Conservation (phyloP, 2,113 vertebrate genomes). For the Salvelinus namaycush region DNA sequence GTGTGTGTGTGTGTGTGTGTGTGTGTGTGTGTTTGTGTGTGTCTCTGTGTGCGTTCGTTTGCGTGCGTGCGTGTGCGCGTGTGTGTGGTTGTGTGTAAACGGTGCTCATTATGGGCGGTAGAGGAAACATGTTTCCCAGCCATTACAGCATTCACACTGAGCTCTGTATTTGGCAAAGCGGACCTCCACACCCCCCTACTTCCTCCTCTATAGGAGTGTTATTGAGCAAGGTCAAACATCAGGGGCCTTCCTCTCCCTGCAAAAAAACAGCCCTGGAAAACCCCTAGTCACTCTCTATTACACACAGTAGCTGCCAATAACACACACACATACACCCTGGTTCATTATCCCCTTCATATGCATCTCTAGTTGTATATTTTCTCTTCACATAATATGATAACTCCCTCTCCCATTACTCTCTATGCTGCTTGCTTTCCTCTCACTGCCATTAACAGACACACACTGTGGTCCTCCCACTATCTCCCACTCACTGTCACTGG, state of each 20-base stretch:
- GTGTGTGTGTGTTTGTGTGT: constrained; percentile 6
- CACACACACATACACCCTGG: background rate
- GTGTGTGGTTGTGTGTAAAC: constrained; percentile 10
- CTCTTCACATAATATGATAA: background rate
- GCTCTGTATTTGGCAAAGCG: background rate
- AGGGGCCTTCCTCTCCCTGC: constrained; percentile 12
- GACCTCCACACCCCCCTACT: background rate
- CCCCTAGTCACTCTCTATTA: background rate
- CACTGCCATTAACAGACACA: background rate
- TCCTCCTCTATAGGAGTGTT: constrained; percentile 17
- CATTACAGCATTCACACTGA: background rate
- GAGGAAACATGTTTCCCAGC: background rate
- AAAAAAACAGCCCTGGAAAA: background rate
- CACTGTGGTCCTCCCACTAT: background rate
- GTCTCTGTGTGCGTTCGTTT: background rate
- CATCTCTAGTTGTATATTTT: background rate
- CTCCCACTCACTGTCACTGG: background rate
- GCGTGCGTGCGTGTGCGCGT: background rate
- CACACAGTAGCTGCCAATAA: background rate
- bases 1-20: constrained; percentile 13
- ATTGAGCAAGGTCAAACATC: constrained; percentile 55
- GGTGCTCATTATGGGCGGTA: too few species aligned
- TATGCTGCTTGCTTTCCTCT: background rate
- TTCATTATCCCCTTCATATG: background rate
- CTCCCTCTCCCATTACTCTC: background rate